Evolutionary conservation across 2,797 vertebrate genomes (phyloP).

Genomic region (Spinibarbus caldwelli): DNA sequence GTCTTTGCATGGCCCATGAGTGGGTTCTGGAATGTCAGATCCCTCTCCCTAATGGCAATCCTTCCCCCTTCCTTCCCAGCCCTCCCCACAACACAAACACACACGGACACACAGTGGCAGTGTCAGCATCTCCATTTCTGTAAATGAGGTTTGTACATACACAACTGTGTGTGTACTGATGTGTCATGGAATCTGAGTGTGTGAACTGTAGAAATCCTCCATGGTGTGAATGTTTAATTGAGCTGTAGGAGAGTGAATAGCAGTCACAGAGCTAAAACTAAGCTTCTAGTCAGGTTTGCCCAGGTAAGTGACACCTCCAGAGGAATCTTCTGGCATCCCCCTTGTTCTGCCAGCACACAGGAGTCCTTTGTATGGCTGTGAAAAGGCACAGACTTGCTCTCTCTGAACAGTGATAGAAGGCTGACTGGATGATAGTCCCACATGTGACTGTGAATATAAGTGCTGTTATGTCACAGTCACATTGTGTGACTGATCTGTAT

Average conservation of each 20-base stretch:
- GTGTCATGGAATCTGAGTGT: conserved; percentile 22
- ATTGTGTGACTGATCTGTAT: conserved; percentile 19
- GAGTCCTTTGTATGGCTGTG: conserved; percentile 36
- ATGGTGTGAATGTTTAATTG: conserved; percentile 23
- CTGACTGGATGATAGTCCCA: conserved; percentile 4
- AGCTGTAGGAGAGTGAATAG: not conserved
- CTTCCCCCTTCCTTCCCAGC: conserved; percentile 24
- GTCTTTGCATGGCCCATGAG: conserved; percentile 67
- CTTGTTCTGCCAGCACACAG: conserved; percentile 58
- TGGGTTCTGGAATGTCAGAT: conserved; percentile 76
- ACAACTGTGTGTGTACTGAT: not conserved
- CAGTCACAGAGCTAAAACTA: not conserved
- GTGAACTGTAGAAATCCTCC: not conserved
- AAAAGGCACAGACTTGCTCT: conserved; percentile 4
- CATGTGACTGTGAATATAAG: conserved; percentile 24
- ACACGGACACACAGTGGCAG: conserved; percentile 10
- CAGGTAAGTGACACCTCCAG: conserved; percentile 45
- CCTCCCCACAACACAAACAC: conserved; percentile 33
- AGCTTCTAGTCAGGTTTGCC: not conserved
- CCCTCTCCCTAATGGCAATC: conserved; percentile 48
- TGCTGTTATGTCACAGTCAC: conserved; percentile 31
- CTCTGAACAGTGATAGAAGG: not conserved
- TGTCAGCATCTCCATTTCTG: conserved; percentile 14
- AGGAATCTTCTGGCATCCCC: conserved; percentile 66
- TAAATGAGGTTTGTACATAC: not conserved